A percentile compares a stretch with the other conserved stretches of the same genome.
Evolutionary conservation across 1,140 invertebrate genomes (phyloP).

Genomic region (Manduca sexta): DNA sequence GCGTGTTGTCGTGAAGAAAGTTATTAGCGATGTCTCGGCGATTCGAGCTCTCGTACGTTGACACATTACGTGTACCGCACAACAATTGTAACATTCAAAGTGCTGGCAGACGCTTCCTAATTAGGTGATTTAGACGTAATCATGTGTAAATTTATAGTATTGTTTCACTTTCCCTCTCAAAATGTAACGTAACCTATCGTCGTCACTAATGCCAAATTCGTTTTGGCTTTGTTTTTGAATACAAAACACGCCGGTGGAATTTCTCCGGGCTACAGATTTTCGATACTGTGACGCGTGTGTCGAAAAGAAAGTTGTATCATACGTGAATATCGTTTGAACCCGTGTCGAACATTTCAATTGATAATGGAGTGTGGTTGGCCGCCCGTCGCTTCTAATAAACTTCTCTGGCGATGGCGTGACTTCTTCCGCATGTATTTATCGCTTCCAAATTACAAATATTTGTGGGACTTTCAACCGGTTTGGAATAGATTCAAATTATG

Average conservation of each 20-base stretch:
- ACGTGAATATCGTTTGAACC: slow-evolving; percentile 8
- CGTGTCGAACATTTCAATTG: slow-evolving; percentile 16
- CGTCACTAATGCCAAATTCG: slow-evolving; percentile 42
- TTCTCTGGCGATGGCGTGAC: no score
- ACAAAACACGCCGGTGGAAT: slow-evolving; percentile 53
- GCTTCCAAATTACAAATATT: no score
- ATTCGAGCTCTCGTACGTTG: no score
- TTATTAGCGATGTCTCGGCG: not conserved
- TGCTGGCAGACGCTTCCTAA: slow-evolving; percentile 11
- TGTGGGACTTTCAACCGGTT: no score
- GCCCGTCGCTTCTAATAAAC: not conserved
- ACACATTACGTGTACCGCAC: no score
- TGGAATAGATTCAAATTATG: no score
- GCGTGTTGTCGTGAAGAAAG: not conserved
- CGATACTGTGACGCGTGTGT: slow-evolving; percentile 17
- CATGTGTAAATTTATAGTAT: slow-evolving; percentile 20
- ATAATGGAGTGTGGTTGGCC: not conserved
- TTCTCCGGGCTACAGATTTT: slow-evolving; percentile 58
- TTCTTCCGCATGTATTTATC: no score
- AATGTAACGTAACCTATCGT: slow-evolving; percentile 42
- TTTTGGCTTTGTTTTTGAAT: slow-evolving; percentile 37
- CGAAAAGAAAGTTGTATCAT: slow-evolving; percentile 47
- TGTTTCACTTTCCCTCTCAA: slow-evolving; percentile 50
- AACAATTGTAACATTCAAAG: not conserved
- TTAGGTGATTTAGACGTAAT: slow-evolving; percentile 19